Conservation (phyloP, 2,888 invertebrate species). For the Zhuqinia jingwanae region DNA sequence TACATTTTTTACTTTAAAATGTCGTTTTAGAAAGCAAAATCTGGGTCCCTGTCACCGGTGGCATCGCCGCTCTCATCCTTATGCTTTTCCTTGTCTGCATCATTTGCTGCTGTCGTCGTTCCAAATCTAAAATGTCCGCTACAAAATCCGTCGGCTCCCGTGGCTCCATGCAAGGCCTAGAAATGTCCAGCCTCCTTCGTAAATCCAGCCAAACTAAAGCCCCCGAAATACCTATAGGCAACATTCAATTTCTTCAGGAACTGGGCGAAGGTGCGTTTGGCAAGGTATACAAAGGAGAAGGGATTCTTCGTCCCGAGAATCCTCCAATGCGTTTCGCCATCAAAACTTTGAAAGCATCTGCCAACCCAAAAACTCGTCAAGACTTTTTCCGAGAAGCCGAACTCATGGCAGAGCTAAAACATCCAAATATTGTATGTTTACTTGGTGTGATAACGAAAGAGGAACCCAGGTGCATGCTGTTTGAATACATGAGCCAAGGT, state of each 20-base stretch:
- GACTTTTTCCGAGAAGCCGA: constrained; percentile 97
- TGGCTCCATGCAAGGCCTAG: constrained; percentile 83
- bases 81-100: constrained; percentile 83
- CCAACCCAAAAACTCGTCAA: constrained; percentile 89
- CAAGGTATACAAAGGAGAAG: constrained; percentile 94
- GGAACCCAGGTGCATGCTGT: constrained; percentile 96
- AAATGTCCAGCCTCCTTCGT: constrained; percentile 90
- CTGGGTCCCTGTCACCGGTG: constrained; percentile 83
- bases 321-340: constrained; percentile 92
- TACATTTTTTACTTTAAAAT: neutral
- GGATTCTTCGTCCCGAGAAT: constrained; percentile 84
- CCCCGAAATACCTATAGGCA: constrained; percentile 92
- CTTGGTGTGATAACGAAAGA: constrained; percentile 94
- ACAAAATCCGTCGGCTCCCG: constrained; percentile 73
- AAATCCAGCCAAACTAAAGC: constrained; percentile 84
- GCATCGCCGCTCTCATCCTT: constrained; percentile 83
- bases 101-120: constrained; percentile 86
- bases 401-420: constrained; percentile 95
- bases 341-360: constrained; percentile 96
- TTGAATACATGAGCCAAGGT: constrained; percentile 98
- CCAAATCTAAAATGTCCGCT: constrained; percentile 80
- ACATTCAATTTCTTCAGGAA: constrained; percentile 93
- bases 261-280: constrained; percentile 98
- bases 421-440: constrained; percentile 97
- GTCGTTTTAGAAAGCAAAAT: constrained; percentile 86